Conservation (phyloP, 2,113 vertebrate genomes). For the Fulica atra region DNA sequence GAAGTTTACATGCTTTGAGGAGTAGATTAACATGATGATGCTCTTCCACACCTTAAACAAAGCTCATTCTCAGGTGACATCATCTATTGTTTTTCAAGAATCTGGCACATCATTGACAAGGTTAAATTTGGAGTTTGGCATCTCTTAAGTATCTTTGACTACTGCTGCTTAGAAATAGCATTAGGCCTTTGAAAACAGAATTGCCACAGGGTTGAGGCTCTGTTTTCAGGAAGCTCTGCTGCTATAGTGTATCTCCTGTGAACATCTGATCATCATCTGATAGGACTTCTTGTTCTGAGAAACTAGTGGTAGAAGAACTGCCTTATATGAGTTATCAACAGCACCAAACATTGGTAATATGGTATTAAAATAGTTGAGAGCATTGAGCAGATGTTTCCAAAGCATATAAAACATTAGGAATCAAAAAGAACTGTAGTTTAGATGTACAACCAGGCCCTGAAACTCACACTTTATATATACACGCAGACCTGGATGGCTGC, state of each 20-base stretch:
- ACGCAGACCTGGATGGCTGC: neutral
- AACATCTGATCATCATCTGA: neutral
- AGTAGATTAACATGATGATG: neutral
- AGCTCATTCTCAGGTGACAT: neutral
- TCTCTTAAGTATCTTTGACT: neutral
- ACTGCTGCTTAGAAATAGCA: neutral
- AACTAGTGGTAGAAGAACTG: neutral
- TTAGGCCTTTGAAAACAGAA: neutral
- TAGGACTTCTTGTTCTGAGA: neutral
- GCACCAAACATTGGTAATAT: neutral
- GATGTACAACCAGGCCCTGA: neutral
- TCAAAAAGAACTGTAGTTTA: neutral
- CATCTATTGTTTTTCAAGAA: neutral
- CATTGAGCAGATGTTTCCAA: neutral
- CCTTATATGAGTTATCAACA: neutral
- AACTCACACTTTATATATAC: neutral
- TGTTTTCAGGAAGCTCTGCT: neutral
- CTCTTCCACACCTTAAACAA: neutral
- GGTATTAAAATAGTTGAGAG: neutral
- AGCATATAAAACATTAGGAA: neutral
- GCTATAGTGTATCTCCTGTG: neutral
- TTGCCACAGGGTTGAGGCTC: neutral
- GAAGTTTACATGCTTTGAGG: neutral
- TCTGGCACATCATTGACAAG: neutral
- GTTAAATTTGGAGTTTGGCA: neutral